These are phyloP conservation scores for Centroberyx gerrardi DNA, from an alignment of 2,797 vertebrate species.

Conservation along the genomic window DNA sequence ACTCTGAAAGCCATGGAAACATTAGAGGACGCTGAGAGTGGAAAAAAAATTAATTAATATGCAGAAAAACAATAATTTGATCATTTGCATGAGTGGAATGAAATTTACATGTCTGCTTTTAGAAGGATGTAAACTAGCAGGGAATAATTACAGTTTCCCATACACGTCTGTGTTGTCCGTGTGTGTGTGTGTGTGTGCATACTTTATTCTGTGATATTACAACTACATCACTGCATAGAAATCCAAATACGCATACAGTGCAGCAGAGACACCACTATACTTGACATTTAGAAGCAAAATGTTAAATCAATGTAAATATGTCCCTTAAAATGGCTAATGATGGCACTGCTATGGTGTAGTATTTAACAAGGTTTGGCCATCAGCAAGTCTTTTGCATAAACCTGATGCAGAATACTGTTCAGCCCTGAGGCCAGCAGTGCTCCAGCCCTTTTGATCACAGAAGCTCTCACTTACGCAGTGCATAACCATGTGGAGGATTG, in stretches of 20 bases:
- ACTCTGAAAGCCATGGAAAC: constrained; percentile 33
- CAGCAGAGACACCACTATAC: too few species aligned
- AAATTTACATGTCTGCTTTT: constrained; percentile 32
- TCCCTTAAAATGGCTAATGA: too few species aligned
- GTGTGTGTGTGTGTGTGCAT: neutral
- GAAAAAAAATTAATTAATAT: constrained; percentile 40
- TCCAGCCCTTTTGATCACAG: constrained; percentile 31
- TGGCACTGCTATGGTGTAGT: too few species aligned
- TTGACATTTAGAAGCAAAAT: too few species aligned
- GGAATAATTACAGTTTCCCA: neutral
- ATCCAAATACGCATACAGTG: too few species aligned
- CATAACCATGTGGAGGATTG: constrained; percentile 21
- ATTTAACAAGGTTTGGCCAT: neutral
- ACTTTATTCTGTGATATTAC: neutral
- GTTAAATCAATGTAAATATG: too few species aligned
- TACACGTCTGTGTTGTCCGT: neutral
- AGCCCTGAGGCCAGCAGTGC: constrained; percentile 32
- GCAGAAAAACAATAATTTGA: constrained; percentile 23
- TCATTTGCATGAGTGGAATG: constrained; percentile 31
- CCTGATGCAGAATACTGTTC: constrained; percentile 37
- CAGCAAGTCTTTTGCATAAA: constrained; percentile 26
- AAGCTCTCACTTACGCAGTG: constrained; percentile 35
- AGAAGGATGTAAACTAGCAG: constrained; percentile 20
- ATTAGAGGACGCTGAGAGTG: constrained; percentile 8
- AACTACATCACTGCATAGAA: too few species aligned